phyloP scores from a whole-genome alignment of 1,140 invertebrate species.

The Pogonomyrmex barbatus region DNA sequence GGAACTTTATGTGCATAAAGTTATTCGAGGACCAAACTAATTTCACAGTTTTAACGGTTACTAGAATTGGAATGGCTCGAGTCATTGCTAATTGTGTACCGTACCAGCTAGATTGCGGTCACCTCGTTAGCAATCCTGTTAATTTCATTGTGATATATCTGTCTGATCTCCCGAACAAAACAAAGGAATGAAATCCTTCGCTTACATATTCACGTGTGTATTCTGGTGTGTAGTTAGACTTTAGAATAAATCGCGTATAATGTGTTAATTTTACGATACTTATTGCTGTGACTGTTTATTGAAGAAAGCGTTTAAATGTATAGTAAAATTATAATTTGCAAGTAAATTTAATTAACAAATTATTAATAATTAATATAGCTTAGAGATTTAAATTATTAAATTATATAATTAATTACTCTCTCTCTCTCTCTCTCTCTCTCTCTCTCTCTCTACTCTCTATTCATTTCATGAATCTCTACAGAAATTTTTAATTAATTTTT shows the following conservation, averaged over 20 bases:
- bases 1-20: conserved; percentile 33
- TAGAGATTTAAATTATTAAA: conserved; percentile 35
- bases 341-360: not conserved
- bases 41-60: conserved; percentile 71
- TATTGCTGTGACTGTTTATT: not conserved
- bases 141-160: conserved; percentile 65
- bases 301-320: not conserved
- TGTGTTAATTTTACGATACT: conserved; percentile 1
- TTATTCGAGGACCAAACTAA: conserved; percentile 64
- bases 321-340: conserved; percentile 1
- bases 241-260: not conserved
- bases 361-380: not conserved
- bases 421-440: not conserved
- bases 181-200: conserved; percentile 31
- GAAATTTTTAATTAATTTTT: not conserved
- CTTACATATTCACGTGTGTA: not conserved
- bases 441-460: not conserved
- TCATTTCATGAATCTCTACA: not conserved
- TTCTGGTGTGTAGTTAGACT: not conserved
- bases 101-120: conserved; percentile 74
- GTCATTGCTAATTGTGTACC: conserved; percentile 78
- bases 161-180: conserved; percentile 50
- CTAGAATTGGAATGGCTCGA: conserved; percentile 70
- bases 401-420: not conserved
- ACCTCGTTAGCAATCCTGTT: conserved; percentile 75